Evolutionary conservation across 2,113 vertebrate species (phyloP), one percentile per base, ranked within the genome.

Genomic region (Siniperca chuatsi): DNA sequence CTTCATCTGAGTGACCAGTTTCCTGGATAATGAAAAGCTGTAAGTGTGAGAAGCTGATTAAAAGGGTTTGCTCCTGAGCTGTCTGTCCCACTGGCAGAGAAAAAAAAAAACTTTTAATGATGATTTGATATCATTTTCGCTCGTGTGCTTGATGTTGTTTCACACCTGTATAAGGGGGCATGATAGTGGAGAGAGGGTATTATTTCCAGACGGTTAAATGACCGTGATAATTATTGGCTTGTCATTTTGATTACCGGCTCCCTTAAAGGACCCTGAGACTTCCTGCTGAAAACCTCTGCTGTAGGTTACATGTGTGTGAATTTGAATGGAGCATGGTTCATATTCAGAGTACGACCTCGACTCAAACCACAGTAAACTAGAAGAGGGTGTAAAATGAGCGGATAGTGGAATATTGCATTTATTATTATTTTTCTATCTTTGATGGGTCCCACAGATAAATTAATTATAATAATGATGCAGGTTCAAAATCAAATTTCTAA

Each of bases 21-120:
- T 79, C 69, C 75, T 70, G 64, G 55, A 62, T 33, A 40, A 73
- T 42, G 37, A 64, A 60, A 55, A 42, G 48, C 78, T 81, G n/a
- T 18, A 16, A 40, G 13, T 58, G 60, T 64, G 25, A 9, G 44
- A 66, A 55, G 82, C 68, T 57, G 60, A 60, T 67, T 80, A 55
- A 65, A 58, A 37, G 55, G 50, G 46, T 42, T 73, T 2, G 0
- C 20, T 52, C 46, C 25, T 52, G 61, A 37, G 33, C 61, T 64
- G 29, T 18, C 20, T 35, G 60, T 18, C 16, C 2, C 7, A 35
- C 1, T 8, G 25, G 23, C 1, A 2, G 23, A 58, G 52, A 12
- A 44, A 46, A 44, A 12, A 46, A 2, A 3, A 12, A 4, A 5
- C 15, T 48, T 15, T 48, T 4, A 48, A 13, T 48, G 46, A 48